Evolutionary conservation across 2,888 invertebrate species (phyloP).

Genomic region (Nephrotoma guestfalica): DNA sequence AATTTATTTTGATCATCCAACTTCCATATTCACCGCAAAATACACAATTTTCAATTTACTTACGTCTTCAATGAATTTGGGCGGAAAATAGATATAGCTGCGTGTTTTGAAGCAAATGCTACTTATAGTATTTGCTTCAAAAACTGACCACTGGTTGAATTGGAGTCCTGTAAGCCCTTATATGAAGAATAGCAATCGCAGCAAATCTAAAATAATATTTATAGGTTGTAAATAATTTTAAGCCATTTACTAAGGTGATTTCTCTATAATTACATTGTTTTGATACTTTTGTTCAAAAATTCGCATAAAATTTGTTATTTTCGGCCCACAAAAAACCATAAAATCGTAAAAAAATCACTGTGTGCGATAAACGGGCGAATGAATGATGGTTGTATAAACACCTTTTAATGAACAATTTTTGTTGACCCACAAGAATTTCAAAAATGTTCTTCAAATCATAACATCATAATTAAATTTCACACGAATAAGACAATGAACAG

Average conservation of each 20-base stretch:
- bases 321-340: not conserved
- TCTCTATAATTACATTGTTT: not conserved
- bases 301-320: not conserved
- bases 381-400: not conserved
- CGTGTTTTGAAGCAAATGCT: no score
- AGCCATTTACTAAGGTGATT: not conserved
- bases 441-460: not conserved
- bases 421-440: not conserved
- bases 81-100: no score
- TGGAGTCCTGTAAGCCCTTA: no score
- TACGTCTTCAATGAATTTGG: no score
- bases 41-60: no score
- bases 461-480: not conserved
- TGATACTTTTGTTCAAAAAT: not conserved
- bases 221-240: not conserved
- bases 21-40: no score
- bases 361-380: not conserved
- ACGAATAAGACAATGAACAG: not conserved
- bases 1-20: no score
- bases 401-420: not conserved
- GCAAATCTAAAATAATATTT: not conserved
- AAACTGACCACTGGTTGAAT: no score
- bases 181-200: no score
- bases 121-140: no score
- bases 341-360: not conserved